These are phyloP conservation scores for Alouatta caraya DNA, from an alignment of 2,797 vertebrate species.

Conservation along the genomic window DNA sequence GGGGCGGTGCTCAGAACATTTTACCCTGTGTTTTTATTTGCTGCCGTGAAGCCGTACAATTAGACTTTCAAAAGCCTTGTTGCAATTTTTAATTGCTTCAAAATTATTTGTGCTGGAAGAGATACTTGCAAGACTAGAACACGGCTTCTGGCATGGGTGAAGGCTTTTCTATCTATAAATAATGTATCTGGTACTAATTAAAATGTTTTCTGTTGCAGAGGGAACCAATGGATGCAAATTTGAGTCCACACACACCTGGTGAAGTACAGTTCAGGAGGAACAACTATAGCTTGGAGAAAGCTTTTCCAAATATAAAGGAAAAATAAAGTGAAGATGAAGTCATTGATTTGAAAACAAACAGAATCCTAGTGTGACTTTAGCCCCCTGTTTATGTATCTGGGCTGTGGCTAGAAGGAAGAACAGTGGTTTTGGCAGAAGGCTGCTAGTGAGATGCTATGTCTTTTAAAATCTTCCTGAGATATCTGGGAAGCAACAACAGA, in stretches of 20 bases:
- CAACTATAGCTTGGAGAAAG: not conserved
- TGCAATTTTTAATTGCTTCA: conserved; percentile 68
- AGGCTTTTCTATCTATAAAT: conserved; percentile 66
- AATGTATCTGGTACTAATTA: conserved; percentile 70
- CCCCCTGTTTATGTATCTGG: not conserved
- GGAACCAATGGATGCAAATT: conserved; percentile 65
- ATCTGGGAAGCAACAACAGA: not conserved
- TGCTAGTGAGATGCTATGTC: not conserved
- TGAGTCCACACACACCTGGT: conserved; percentile 32
- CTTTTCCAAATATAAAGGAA: conserved; percentile 25
- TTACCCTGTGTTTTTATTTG: not conserved
- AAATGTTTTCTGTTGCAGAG: conserved; percentile 58
- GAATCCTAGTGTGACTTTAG: not conserved
- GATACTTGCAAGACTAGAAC: conserved; percentile 45
- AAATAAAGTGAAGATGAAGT: conserved; percentile 25
- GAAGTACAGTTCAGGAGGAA: conserved; percentile 19
- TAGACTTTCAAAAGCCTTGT: conserved; percentile 42
- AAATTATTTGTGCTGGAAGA: conserved; percentile 58
- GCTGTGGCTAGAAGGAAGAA: not conserved
- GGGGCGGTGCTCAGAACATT: not conserved
- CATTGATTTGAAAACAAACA: conserved; percentile 14
- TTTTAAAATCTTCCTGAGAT: not conserved
- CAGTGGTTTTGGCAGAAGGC: not conserved
- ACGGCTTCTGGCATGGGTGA: conserved; percentile 50
- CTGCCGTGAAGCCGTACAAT: conserved; percentile 23